Base-by-base conservation (phyloP, 2,888 invertebrate species). In the Ophraella communa region DNA sequence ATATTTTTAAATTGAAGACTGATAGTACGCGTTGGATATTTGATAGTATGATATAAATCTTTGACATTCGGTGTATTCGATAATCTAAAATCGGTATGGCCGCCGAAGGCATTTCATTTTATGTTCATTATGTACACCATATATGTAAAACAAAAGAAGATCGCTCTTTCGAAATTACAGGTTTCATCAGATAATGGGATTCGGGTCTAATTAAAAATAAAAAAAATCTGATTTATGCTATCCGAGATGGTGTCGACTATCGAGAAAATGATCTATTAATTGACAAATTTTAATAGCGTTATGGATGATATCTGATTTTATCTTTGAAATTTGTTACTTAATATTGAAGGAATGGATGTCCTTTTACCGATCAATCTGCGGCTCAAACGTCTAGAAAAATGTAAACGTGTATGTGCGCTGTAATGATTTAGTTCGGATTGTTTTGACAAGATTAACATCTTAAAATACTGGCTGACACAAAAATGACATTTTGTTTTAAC, bases 151-250 rank as follows among this genome's bases (percentile, higher is more conserved):
- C 59, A 64, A 67, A 60, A 65, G 62, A 54, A 61, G 65, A 67
- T 67, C 33, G 55, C 45, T 67, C 57, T 61, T 64, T 65, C 60
- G 62, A 67, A 66, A 69, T 69, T 65, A 57, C 51, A 51, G 60
- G 61, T 65, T 63, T 59, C 66, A 63, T 63, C 69, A 65, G 69
- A 69, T 69, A 65, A 67, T 65, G 53, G 64, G 61, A 62, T 57
- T 64, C 51, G 61, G 57, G 33, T 52, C 62, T 67, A 65, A 69
- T 67, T 69, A 67, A 67, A 67, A 67, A 62, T 62, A 55, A 64
- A 63, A 62, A n/a, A n/a, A n/a, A n/a, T n/a, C n/a, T 67, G 64
- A 65, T 68, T 68, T 68, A 68, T 65, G 63, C 54, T 57, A 20
- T 8, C 52, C 10, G 51, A 56, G 67, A 67, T 65, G 56, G 66